Conservation (phyloP, 2,888 invertebrate genomes). For the Leucoma salicis region DNA sequence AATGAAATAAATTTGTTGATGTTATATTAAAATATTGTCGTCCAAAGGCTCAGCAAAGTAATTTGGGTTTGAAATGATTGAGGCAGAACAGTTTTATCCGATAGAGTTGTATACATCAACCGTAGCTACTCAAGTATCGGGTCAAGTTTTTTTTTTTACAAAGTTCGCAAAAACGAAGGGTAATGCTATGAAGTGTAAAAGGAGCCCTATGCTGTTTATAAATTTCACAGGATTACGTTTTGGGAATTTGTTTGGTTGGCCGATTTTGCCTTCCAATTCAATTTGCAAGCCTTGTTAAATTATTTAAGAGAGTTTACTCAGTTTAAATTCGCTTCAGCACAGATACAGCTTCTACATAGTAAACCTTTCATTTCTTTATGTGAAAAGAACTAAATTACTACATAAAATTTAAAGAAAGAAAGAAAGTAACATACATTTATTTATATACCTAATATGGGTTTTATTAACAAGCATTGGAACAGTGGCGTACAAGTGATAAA, state of each 20-base stretch:
- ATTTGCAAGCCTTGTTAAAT: constrained; percentile 21
- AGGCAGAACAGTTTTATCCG: background rate
- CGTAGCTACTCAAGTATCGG: constrained; percentile 6
- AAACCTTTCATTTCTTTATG: no score
- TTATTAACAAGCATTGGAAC: no score
- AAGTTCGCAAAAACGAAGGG: constrained; percentile 23
- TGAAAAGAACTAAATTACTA: no score
- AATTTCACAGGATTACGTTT: constrained; percentile 26
- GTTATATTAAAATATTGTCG: no score
- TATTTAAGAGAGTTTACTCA: constrained; percentile 9
- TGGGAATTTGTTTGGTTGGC: constrained; percentile 10
- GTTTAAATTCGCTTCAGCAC: no score
- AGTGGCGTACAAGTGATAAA: no score
- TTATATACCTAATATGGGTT: no score
- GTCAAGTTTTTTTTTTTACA: constrained; percentile 24
- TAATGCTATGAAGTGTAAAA: no score
- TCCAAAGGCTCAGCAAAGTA: constrained; percentile 3
- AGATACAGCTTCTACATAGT: no score
- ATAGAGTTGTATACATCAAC: constrained; percentile 1
- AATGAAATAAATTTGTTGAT: no score
- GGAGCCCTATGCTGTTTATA: constrained; percentile 6
- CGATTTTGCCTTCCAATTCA: constrained; percentile 17
- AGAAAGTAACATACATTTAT: no score
- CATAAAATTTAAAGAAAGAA: no score
- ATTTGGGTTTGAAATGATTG: background rate